Conservation (phyloP, 92 coral and sea anemone species). For the Epizoanthus ramosus region DNA sequence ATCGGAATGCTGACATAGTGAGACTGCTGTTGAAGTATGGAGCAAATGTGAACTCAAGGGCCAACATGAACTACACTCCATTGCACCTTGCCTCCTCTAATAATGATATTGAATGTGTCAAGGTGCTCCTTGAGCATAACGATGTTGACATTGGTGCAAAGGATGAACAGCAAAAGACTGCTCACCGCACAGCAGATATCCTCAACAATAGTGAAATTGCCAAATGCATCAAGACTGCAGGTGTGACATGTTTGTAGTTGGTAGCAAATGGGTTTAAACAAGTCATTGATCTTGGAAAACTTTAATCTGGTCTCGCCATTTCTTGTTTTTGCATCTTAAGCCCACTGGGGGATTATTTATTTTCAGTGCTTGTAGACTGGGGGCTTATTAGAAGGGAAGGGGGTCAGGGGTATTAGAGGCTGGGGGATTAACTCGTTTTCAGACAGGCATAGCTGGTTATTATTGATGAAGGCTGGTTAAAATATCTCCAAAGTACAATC, state of each 20-base stretch:
- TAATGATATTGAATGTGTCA: not conserved
- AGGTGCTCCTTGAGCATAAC: conserved; percentile 20
- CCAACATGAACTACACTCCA: conserved; percentile 19
- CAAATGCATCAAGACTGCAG: conserved; percentile 41
- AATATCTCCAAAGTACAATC: no score
- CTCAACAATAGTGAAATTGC: conserved; percentile 7
- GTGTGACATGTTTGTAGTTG: not conserved
- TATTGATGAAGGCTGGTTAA: no score
- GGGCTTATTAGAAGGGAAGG: no score
- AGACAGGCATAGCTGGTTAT: no score
- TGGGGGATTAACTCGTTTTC: no score
- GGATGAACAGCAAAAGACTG: conserved; percentile 20
- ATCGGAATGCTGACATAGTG: not conserved
- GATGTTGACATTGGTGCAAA: conserved; percentile 24
- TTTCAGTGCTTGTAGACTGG: no score
- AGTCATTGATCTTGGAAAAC: no score
- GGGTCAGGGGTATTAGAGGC: no score
- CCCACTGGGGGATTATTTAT: no score
- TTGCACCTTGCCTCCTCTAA: conserved; percentile 27
- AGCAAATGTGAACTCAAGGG: conserved; percentile 24
- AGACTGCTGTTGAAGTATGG: not conserved
- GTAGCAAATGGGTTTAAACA: no score
- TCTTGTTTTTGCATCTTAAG: no score
- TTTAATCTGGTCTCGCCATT: no score
- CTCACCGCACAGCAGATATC: conserved; percentile 14